Base-by-base conservation (phyloP, 1,140 invertebrate species). In the Dryas iulia region DNA sequence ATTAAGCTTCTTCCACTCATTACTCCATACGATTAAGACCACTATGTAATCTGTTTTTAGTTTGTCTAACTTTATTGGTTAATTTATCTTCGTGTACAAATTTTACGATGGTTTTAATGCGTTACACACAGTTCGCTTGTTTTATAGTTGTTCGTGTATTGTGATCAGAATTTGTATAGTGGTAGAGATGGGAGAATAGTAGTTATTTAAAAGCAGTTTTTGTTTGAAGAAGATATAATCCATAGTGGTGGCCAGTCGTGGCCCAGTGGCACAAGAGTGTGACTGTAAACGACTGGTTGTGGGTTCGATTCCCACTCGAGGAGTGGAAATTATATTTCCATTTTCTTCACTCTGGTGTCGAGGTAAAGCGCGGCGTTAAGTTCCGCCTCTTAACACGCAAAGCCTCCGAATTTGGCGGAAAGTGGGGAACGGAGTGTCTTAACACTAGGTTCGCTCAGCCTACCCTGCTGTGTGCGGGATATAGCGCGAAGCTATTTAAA, bases 281-380 rank as follows among this genome's bases (percentile, higher is more conserved):
- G n/a, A n/a, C n/a, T n/a, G n/a, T n/a, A n/a, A n/a, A n/a, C n/a
- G n/a, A n/a, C n/a, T n/a, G 11, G 10, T 33, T 33, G 12, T 61
- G 59, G 69, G 68, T 66, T 65, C 64, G 57, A 59, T 60, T 56
- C 65, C 59, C 47, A 33, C 2, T 33, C 10, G 31, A 1, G 31
- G 31, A 1, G 12, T 12, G 11, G 31, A n/a, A 11, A 1, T 33
- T 12, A 3, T 33, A 3, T 11, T 12, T 33, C n/a, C n/a, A n/a
- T n/a, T n/a, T n/a, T n/a, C n/a, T n/a, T n/a, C n/a, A n/a, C n/a
- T n/a, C n/a, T n/a, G n/a, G n/a, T n/a, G n/a, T n/a, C n/a, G n/a
- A n/a, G n/a, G n/a, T n/a, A n/a, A n/a, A n/a, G n/a, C n/a, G n/a
- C n/a, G n/a, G n/a, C n/a, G n/a, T n/a, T n/a, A n/a, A n/a, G n/a